Evolutionary conservation across 2,797 vertebrate species (phyloP), one percentile per base, ranked within the genome.

Genomic region (Carduelis carduelis): DNA sequence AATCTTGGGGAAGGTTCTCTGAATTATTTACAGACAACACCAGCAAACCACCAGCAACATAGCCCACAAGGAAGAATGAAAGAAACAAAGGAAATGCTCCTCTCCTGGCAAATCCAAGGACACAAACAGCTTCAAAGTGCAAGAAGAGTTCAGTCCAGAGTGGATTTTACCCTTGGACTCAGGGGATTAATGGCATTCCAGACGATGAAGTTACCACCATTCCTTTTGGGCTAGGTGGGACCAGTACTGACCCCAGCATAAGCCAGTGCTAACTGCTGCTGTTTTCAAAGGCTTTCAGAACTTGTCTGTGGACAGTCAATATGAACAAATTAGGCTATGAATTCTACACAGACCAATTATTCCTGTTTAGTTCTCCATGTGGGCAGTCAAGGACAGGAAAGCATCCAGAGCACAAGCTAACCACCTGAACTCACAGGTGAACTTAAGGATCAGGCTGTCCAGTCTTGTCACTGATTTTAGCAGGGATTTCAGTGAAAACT

Each of bases 251-350:
- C 17, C 41, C 21, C 12, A 35, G 26, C 46, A 86, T 3, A 43
- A 64, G 35, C 9, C 46, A 82, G 11, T 22, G 16, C 4, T 46
- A 53, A 84, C 30, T 39, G 49, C 52, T 60, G 53, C 37, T 71
- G n/a, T 61, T 88, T 44, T 59, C 64, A 61, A 93, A 74, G 68
- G 56, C 65, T 68, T 76, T 87, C 74, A 82, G 43, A 83, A 78
- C 27, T 50, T 39, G 30, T 15, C 35, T 44, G 8, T 11, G 65
- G 26, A 83, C 5, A 52, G 61, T 14, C 19, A 37, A 8, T 19
- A 65, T 2, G 12, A 84, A 57, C 3, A 49, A 77, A 23, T 26
- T 14, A 69, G 14, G 16, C 14, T 49, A 39, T 9, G 9, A 84
- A 49, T 39, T 72, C 28, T 27, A 61, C 52, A 76, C 8, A 70